Evolutionary conservation across 2,888 invertebrate species (phyloP), one percentile per base, ranked within the genome.

Genomic region (Dione juno): DNA sequence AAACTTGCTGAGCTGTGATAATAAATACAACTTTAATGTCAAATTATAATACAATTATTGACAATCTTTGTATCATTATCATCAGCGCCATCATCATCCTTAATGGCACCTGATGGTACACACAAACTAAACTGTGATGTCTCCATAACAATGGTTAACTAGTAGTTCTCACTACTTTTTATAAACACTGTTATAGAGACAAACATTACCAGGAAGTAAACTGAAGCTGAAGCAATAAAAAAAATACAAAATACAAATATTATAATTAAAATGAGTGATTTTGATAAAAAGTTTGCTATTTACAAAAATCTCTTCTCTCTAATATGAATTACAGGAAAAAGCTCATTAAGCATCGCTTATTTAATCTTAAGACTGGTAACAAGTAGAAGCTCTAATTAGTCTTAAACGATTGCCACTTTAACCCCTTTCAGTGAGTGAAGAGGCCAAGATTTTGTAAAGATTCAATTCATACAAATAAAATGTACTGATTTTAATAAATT

Each of bases 401-500:
- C 66, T 53, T 53, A 65, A 54, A 37, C 63, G 54, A 54, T 69
- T 69, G 45, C 48, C 45, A 45, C 63, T 63, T 67, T 37, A 37
- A 21, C 68, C 37, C 40, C 43, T 53, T 54, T 59, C 35, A 54
- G 9, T 54, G 63, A 45, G 11, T 54, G 35, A 37, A 64, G 19
- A 45, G 59, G 28, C 28, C 19, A 50, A 64, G 13, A 64, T 64
- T 64, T 64, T 64, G 37, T 64, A 64, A 50, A 64, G 50, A 64
- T 28, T 16, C 28, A 28, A 28, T 45, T 35, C 45, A 35, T 9
- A 59, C 21, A 59, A 67, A 59, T 67, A 41, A 67, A 52, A 59
- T 52, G 52, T 21, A n/a, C 43, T 63, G 45, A 69, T 69, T 72
- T 58, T 66, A 64, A 72, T 67, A 63, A 69, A 70, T 73, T 57